Conservation (phyloP, 2,113 vertebrate genomes). For the Pteronura brasiliensis region DNA sequence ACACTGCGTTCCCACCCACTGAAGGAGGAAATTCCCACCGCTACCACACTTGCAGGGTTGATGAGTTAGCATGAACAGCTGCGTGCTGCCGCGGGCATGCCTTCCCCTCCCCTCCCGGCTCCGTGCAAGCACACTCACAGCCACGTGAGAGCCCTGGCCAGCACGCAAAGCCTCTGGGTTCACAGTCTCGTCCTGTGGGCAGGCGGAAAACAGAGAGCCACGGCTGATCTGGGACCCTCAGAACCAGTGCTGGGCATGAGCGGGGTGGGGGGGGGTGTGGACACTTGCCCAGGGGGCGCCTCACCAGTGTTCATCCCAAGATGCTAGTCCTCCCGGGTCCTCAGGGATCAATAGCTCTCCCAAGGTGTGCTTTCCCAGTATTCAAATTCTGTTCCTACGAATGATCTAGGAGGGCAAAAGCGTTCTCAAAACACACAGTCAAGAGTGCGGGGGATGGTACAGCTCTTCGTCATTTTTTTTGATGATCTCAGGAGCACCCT, state of each 20-base stretch:
- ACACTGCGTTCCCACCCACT: fast-evolving
- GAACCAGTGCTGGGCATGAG: too few relatives aligned
- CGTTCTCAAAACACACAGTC: not conserved
- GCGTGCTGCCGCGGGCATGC: too few relatives aligned
- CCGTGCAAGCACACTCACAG: fast-evolving
- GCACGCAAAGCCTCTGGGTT: not conserved
- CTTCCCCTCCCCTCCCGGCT: not conserved
- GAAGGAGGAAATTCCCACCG: not conserved
- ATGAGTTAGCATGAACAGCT: not conserved
- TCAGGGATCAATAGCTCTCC: not conserved
- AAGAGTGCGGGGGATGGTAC: too few relatives aligned
- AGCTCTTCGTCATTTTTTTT: not conserved
- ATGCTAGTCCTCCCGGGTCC: not conserved
- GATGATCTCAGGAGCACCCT: not conserved
- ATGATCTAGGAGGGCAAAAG: not conserved
- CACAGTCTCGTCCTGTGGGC: not conserved
- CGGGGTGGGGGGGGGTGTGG: not conserved
- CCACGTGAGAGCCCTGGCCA: not conserved
- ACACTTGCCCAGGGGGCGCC: not conserved
- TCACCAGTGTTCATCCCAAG: not conserved
- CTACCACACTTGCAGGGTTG: not conserved
- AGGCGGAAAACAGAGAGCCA: not conserved
- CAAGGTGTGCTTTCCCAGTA: not conserved
- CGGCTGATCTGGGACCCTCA: fast-evolving
- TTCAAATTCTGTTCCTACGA: not conserved